phyloP scores from a whole-genome alignment of 2,797 vertebrate species.

The Halcyon leucocephala region DNA sequence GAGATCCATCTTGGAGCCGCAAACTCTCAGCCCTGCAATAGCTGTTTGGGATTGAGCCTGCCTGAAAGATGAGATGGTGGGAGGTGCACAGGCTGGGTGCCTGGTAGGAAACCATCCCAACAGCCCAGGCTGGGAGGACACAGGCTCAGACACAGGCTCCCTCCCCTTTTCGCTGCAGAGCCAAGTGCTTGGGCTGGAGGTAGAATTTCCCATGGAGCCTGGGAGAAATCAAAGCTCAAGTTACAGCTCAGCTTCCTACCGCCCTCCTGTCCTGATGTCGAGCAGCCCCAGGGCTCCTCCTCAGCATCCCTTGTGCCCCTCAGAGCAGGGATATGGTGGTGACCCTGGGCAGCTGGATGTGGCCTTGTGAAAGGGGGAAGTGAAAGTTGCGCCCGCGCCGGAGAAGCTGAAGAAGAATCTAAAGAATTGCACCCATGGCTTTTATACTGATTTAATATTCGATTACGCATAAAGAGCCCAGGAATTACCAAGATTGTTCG shows the following conservation, averaged over 20 bases:
- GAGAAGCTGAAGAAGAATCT: not conserved
- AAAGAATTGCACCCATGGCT: not conserved
- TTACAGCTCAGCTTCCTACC: not conserved
- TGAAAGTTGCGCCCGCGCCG: accelerated
- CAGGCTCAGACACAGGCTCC: not conserved
- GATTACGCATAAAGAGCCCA: not conserved
- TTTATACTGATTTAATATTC: not conserved
- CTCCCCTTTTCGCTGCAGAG: not conserved
- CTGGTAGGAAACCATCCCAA: not conserved
- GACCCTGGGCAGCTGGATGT: not conserved
- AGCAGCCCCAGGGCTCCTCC: not conserved
- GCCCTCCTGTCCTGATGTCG: not conserved
- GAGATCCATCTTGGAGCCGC: not conserved
- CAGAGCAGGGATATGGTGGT: not conserved
- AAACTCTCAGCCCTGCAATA: not conserved
- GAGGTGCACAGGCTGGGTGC: not conserved
- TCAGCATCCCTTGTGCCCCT: not conserved
- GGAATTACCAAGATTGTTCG: not conserved
- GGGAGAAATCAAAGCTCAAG: not conserved
- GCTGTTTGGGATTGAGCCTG: not conserved
- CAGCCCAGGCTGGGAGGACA: not conserved
- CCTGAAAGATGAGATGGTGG: not conserved
- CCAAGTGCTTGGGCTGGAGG: not conserved
- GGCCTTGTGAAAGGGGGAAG: not conserved
- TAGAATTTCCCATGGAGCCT: not conserved